phyloP scores from a whole-genome alignment of 2,797 vertebrate species.

The Tragopan temminckii region DNA sequence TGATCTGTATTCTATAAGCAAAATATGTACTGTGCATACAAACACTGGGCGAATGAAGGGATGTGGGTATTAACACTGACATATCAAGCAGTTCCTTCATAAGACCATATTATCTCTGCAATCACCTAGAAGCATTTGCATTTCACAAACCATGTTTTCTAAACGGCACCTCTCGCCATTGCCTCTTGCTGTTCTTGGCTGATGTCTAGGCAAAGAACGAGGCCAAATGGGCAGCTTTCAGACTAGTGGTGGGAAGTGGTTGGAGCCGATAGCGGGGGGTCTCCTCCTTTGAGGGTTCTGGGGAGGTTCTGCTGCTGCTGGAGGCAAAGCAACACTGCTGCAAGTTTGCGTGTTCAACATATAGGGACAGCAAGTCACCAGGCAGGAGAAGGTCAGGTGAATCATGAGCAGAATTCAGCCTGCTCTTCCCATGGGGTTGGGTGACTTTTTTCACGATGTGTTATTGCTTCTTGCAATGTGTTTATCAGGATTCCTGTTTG shows the following conservation, averaged over 20 bases:
- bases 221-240: not conserved
- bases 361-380: too few species aligned
- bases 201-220: not conserved
- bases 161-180: not conserved
- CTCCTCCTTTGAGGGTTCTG: rapidly evolving
- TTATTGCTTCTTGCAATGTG: not conserved
- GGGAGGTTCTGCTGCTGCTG: not conserved
- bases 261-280: not conserved
- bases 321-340: not conserved
- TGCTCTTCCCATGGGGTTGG: not conserved
- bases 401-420: rapidly evolving
- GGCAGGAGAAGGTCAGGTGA: not conserved
- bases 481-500: not conserved
- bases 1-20: constrained; percentile 59
- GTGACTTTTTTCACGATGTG: not conserved
- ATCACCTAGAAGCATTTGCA: constrained; percentile 51
- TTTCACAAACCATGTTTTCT: not conserved
- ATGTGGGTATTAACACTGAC: constrained; percentile 58
- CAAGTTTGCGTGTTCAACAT: not conserved
- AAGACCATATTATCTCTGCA: constrained; percentile 38
- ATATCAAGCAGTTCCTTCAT: constrained; percentile 51
- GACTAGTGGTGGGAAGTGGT: not conserved
- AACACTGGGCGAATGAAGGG: not conserved
- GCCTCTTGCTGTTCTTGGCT: not conserved
- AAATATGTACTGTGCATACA: constrained; percentile 67